Evolutionary conservation across 2,113 vertebrate genomes (phyloP).

Genomic region (Setophaga petechia): DNA sequence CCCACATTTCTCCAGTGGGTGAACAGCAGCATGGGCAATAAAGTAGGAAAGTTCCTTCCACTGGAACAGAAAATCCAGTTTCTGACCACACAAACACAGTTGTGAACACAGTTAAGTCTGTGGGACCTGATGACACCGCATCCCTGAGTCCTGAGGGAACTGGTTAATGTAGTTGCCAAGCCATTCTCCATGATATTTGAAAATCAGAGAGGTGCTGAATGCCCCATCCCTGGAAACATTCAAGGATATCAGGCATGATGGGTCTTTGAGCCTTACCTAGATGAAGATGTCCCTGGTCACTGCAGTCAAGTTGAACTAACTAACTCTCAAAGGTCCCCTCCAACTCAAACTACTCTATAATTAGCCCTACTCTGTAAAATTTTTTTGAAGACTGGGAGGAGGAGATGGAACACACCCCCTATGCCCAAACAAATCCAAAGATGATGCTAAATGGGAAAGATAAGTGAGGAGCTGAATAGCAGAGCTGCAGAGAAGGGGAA

Average conservation of each 20-base stretch:
- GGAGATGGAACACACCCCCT: neutral
- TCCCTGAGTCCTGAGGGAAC: neutral
- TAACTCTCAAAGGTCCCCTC: neutral
- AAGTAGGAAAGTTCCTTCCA: neutral
- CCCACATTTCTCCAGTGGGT: neutral
- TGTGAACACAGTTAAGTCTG: neutral
- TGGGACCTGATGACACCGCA: neutral
- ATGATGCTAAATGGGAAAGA: neutral
- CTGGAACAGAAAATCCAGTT: neutral
- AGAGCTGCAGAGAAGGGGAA: neutral
- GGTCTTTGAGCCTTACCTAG: neutral
- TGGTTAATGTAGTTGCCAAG: neutral
- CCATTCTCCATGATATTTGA: neutral
- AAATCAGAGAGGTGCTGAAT: neutral
- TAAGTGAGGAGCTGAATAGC: neutral
- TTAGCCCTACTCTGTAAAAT: neutral
- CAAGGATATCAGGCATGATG: neutral
- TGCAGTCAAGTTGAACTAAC: neutral
- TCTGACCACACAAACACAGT: fast-evolving
- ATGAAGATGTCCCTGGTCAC: neutral
- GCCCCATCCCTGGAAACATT: neutral
- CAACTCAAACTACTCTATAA: neutral
- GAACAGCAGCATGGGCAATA: no score
- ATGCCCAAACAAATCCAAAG: neutral
- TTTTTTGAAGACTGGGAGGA: neutral